Evolutionary conservation across 2,797 vertebrate species (phyloP), one percentile per base, ranked within the genome.

Genomic region (Pogoniulus pusillus): DNA sequence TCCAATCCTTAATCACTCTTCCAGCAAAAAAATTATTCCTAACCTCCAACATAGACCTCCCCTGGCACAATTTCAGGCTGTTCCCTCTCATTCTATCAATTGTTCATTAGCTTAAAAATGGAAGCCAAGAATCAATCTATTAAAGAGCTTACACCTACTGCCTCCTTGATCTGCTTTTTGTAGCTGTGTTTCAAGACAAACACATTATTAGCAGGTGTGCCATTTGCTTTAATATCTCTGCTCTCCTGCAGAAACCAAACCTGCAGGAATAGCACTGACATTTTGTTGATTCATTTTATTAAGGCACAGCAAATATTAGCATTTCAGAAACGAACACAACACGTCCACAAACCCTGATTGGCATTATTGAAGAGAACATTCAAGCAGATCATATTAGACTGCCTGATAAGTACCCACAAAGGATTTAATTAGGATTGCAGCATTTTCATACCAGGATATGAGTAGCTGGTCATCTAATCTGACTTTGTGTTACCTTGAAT

Each of bases 361-460:
- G 84, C 84, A 89, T 82, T 87, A 82, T 68, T 65, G 45, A 32
- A 1, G 3, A 91, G 82, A 91, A 90, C 30, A 59, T 16, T 82
- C 78, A 89, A 88, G 29, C 32, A 91, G 91, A 91, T 92, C 18
- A 23, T 75, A 82, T 92, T 78, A 89, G 43, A 43, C 32, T 78
- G 75, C n/a, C 16, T 89, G 75, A 69, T 82, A 93, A 95, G 18
- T 90, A 68, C 32, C 34, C n/a, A 41, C 37, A 69, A 74, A 88
- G 27, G 86, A 80, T 92, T 86, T 91, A 90, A 93, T 93, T 91
- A 87, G 30, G 82, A 74, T 65, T 93, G 82, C 81, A 72, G 14
- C 12, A 59, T 80, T 92, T 92, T 88, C 65, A 57, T 77, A 41
- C 26, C 22, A 65, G 60, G 19, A 64, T 84, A 85, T 37, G 45